Conservation (phyloP, 2,113 vertebrate species). For the Axis porcinus region DNA sequence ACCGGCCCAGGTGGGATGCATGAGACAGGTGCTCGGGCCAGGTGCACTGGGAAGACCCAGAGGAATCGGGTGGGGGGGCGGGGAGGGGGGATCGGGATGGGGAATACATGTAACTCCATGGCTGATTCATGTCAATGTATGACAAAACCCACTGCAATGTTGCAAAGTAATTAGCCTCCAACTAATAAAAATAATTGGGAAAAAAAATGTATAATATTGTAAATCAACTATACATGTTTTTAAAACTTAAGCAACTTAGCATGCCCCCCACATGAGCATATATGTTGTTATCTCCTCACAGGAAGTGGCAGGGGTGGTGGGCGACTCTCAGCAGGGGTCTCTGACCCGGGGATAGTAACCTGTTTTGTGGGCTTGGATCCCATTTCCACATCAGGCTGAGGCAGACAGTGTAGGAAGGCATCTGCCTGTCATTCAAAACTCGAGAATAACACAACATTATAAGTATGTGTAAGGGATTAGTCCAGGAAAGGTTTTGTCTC, state of each 20-base stretch:
- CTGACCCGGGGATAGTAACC: neutral
- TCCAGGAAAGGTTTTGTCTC: neutral
- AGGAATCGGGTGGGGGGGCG: no score
- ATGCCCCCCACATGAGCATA: fast-evolving
- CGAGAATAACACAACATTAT: neutral
- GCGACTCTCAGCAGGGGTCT: neutral
- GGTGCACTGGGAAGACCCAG: no score
- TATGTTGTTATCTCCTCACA: neutral
- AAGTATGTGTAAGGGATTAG: neutral
- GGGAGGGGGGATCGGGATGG: no score
- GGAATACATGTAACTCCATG: no score
- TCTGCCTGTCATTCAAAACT: neutral
- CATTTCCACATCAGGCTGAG: neutral
- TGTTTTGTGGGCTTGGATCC: neutral
- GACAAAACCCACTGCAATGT: no score
- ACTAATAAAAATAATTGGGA: no score
- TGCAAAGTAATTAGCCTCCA: no score
- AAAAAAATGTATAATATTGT: neutral
- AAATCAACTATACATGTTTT: neutral
- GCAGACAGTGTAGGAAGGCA: neutral
- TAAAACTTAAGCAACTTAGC: neutral
- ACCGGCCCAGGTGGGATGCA: no score
- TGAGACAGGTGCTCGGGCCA: no score
- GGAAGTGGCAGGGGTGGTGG: neutral
- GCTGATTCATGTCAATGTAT: no score